Evolutionary conservation across 2,888 invertebrate species (phyloP), one percentile per base, ranked within the genome.

Genomic region (Philereme vetulata): DNA sequence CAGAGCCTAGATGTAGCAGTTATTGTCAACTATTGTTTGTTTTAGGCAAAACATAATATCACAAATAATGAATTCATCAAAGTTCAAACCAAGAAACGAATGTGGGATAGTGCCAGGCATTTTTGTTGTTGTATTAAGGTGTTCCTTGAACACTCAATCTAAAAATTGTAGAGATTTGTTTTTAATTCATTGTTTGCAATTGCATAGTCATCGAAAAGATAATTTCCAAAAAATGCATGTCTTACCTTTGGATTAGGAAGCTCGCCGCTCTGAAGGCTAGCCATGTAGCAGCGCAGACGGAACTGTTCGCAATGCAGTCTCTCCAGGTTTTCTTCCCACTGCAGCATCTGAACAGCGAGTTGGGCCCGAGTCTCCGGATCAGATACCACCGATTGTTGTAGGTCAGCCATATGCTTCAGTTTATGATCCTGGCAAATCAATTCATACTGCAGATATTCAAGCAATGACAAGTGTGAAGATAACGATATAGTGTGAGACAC

Each of bases 281-380:
- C 98, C 96, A 98, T 98, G 90, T 99, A 99, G 90, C 98, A 99
- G 66, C 98, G 95, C 67, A 98, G 94, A 70, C 98, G 95, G 91
- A 98, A 99, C 90, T 98, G 98, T 88, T 99, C 99, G 87, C 98
- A 98, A 84, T 98, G 98, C 76, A 98, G 93, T 70, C 98, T 94
- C 85, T 99, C 99, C 72, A 99, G 93, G 87, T 98, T 98, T 86
- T 98, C 98, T 80, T 99, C 98, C 98, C 98, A 98, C 84, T 98
- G 97, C 64, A 97, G 93, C 84, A 99, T 98, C 93, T 99, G 98
- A 77, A 96, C 96, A 76, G 96, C 96, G 70, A 99, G 96, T 88
- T 98, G 98, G 78, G 97, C 97, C 61, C 97, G 95, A 64, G 97
- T 97, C 77, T 98, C 97, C 51, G 96, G 95, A 86, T 98, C 98